Percentiles rank a stretch among this genome's conserved stretches.
phyloP scores from a whole-genome alignment of 1,140 invertebrate genomes.

The Drosophila kanapiae region DNA sequence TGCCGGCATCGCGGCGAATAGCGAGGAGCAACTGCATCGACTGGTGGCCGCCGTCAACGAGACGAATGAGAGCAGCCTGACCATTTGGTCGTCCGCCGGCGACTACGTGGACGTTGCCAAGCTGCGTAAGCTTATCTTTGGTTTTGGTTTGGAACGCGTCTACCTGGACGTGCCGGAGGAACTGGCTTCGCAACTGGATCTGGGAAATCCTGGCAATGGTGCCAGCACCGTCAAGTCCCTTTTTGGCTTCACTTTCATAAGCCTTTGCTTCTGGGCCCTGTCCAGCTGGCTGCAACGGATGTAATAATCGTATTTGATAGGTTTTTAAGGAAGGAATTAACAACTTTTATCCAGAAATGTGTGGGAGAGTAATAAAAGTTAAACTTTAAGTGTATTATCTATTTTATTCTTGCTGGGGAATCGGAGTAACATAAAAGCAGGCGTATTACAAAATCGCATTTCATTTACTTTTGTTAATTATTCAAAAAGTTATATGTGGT shows the following conservation, averaged over 20 bases:
- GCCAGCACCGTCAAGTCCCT: conserved; percentile 59
- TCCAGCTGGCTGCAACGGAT: conserved; percentile 56
- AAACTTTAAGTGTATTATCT: conserved; percentile 5
- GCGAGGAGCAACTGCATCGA: conserved; percentile 86
- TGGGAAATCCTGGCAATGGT: conserved; percentile 69
- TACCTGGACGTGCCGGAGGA: conserved; percentile 90
- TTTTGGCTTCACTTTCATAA: conserved; percentile 67
- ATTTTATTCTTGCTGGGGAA: conserved; percentile 9
- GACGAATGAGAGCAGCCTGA: conserved; percentile 87
- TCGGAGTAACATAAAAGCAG: not conserved
- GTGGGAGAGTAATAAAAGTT: conserved; percentile 4
- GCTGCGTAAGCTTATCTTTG: conserved; percentile 87
- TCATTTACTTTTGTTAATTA: not conserved
- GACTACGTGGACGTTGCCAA: conserved; percentile 88
- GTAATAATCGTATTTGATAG: conserved; percentile 1
- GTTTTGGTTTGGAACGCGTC: conserved; percentile 88
- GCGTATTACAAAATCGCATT: not conserved
- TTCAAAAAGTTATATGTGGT: not conserved
- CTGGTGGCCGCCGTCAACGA: conserved; percentile 80
- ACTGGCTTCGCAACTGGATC: conserved; percentile 86
- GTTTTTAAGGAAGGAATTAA: not conserved
- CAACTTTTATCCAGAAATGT: not conserved
- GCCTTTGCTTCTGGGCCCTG: conserved; percentile 68
- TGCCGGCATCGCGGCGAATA: conserved; percentile 90
- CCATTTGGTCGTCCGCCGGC: conserved; percentile 89